Evolutionary conservation across 2,113 vertebrate species (phyloP).

Genomic region (Mystacornis crossleyi): DNA sequence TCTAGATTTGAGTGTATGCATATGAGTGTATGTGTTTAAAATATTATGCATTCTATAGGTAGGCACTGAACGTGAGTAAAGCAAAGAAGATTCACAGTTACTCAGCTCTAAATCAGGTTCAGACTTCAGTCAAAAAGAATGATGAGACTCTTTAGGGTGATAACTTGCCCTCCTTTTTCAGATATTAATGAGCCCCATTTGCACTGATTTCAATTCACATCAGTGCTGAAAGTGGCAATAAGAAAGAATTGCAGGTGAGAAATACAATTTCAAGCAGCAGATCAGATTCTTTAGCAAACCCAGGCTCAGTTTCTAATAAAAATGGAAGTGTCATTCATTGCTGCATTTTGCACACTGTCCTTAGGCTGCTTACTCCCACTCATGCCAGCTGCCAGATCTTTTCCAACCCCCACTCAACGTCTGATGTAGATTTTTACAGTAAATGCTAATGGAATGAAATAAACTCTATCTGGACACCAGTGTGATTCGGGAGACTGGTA

Average conservation of each 20-base stretch:
- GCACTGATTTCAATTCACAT: not conserved
- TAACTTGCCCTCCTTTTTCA: not conserved
- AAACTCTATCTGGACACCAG: not conserved
- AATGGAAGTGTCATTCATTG: conserved; percentile 49
- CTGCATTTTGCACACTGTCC: conserved; percentile 40
- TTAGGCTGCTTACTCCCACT: conserved; percentile 66
- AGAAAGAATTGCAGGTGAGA: not conserved
- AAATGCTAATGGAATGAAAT: not conserved
- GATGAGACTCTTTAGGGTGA: not conserved
- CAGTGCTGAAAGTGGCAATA: not conserved
- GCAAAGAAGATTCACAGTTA: not conserved
- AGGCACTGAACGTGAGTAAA: not conserved
- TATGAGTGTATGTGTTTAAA: not conserved
- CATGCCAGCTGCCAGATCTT: conserved; percentile 44
- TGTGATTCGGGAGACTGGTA: not conserved
- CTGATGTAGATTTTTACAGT: conserved; percentile 19
- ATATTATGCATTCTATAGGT: not conserved
- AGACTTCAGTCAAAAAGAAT: not conserved
- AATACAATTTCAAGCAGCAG: not conserved
- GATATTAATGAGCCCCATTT: not conserved
- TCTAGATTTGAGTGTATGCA: not conserved
- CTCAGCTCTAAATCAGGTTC: not conserved
- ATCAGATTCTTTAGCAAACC: not conserved
- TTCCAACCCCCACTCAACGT: not conserved
- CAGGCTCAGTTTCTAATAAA: conserved; percentile 25